These are phyloP conservation scores for Drosophila prosaltans DNA, from an alignment of 1,140 invertebrate genomes.

Conservation along the genomic window DNA sequence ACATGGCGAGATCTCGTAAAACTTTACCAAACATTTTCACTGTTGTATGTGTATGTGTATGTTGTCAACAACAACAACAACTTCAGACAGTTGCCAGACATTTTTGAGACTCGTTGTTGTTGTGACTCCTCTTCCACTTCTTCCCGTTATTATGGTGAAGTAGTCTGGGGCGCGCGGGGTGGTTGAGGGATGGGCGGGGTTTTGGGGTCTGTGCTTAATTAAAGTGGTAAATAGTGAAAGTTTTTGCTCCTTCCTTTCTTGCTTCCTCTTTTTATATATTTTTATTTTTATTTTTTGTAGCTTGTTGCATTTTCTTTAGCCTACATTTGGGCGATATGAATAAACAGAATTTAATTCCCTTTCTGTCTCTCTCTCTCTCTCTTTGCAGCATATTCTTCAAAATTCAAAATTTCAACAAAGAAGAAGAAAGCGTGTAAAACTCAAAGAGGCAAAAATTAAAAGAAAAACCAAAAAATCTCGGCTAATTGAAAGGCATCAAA, in stretches of 20 bases:
- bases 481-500: constrained; percentile 64
- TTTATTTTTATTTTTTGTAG: not conserved
- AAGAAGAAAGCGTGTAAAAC: constrained; percentile 81
- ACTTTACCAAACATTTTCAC: constrained; percentile 25
- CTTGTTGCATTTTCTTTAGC: not conserved
- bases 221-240: constrained; percentile 11
- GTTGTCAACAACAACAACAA: constrained; percentile 60
- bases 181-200: not conserved
- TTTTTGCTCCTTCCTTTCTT: not conserved
- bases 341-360: not conserved
- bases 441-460: constrained; percentile 55
- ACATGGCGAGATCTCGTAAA: constrained; percentile 17
- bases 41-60: constrained; percentile 15
- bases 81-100: constrained; percentile 76
- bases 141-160: not conserved
- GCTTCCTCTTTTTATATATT: not conserved
- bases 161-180: not conserved
- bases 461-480: constrained; percentile 69
- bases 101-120: constrained; percentile 32
- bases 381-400: constrained; percentile 75
- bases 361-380: constrained; percentile 13
- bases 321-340: constrained; percentile 4
- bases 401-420: constrained; percentile 76
- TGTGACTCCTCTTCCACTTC: not conserved
- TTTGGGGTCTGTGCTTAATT: not conserved